Evolutionary conservation across 1,140 invertebrate species (phyloP), one percentile per base, ranked within the genome.

Genomic region (Apis florea): DNA sequence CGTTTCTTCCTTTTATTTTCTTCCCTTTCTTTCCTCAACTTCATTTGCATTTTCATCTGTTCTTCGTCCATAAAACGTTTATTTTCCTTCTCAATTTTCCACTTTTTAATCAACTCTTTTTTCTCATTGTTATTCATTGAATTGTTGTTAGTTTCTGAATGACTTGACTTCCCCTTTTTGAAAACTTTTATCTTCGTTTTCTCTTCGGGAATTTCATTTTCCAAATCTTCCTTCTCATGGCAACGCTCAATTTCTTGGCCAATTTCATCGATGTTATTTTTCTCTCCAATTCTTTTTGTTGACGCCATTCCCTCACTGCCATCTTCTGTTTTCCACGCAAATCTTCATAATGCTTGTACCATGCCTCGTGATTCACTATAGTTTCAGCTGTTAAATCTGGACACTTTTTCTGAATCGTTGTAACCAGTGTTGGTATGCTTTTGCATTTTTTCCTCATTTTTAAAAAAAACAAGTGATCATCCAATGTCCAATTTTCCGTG

Each of bases 311-410:
- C 17, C 83, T 84, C 0, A 93, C 83, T 0, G 85, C 79, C 0
- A 76, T 67, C 59, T 83, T 89, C 63, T 93, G 93, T 24, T 91
- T 92, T 6, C 93, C 90, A 0, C 91, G 89, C n/a, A 94, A 73
- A 0, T 88, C 75, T 15, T 90, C 40, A 64, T 94, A 94, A 24
- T 88, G 49, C 76, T 92, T 93, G 78, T 93, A 93, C 93, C 93
- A 94, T 1, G 90, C 87, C 59, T 93, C 93, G 71, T 94, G 93
- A 79, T 93, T 93, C 8, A 93, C 82, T 19, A 93, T 93, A 6
- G 69, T 64, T 49, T 93, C 92, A 0, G 79, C 82, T 3, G 91
- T 89, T 10, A 93, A 51, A 84, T 94, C 93, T 0, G 93, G 93
- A 85, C 90, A 93, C 49, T 90, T 92, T 15, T 64, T 79, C 79